Evolutionary conservation across 2,888 invertebrate species (phyloP).

Genomic region (Panopea generosa): DNA sequence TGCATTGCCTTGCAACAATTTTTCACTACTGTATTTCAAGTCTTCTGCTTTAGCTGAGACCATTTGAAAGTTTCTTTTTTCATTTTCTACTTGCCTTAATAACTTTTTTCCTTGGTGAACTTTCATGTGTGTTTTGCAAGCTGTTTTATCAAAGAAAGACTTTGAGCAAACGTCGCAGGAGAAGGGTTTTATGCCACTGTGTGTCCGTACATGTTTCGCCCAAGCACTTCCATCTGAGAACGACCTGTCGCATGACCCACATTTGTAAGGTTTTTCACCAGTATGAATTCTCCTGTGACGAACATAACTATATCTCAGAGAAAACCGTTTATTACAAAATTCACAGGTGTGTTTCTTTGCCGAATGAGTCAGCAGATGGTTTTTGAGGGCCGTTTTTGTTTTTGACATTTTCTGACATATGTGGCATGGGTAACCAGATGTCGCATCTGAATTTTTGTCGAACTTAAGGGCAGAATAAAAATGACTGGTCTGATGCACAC

Average conservation of each 20-base stretch:
- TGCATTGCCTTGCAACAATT: neutral
- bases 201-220: slow-evolving; percentile 57
- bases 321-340: slow-evolving; percentile 62
- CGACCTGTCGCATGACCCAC: slow-evolving; percentile 50
- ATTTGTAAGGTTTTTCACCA: slow-evolving; percentile 60
- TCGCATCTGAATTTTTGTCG: slow-evolving; percentile 48
- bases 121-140: slow-evolving; percentile 56
- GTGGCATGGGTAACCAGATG: slow-evolving; percentile 53
- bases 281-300: slow-evolving; percentile 62
- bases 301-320: slow-evolving; percentile 57
- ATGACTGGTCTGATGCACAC: slow-evolving; percentile 61
- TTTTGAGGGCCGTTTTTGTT: slow-evolving; percentile 60
- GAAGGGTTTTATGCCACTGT: slow-evolving; percentile 59
- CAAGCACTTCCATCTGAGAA: slow-evolving; percentile 65
- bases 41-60: slow-evolving; percentile 9
- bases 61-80: slow-evolving; percentile 37
- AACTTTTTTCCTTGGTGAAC: slow-evolving; percentile 23
- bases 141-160: slow-evolving; percentile 52
- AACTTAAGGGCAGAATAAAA: slow-evolving; percentile 47
- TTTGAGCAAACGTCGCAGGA: slow-evolving; percentile 53
- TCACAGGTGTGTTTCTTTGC: slow-evolving; percentile 59
- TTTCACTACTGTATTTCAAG: neutral
- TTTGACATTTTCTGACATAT: slow-evolving; percentile 58
- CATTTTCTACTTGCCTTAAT: neutral
- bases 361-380: slow-evolving; percentile 55